phyloP scores from a whole-genome alignment of 2,113 vertebrate genomes.

The Microcebus tavaratra region DNA sequence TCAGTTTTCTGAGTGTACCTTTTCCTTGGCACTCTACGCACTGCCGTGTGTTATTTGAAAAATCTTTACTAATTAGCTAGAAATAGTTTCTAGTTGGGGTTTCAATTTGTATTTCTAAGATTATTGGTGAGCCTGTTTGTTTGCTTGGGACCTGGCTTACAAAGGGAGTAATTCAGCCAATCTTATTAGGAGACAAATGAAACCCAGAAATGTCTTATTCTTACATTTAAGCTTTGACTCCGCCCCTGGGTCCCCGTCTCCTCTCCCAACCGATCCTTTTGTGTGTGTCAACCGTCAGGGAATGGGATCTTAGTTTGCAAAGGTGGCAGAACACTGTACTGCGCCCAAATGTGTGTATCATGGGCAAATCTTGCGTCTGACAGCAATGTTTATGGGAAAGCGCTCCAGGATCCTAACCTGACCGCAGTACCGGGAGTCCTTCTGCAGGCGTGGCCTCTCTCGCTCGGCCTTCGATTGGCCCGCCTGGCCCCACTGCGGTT shows the following conservation, averaged over 20 bases:
- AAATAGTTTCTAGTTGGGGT: background rate
- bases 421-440: background rate
- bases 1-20: background rate
- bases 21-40: background rate
- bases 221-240: constrained; percentile 16
- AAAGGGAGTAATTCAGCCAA: background rate
- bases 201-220: background rate
- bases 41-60: background rate
- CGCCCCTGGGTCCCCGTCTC: background rate
- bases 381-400: background rate
- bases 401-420: rapidly evolving
- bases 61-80: background rate
- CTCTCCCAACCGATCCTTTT: background rate
- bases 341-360: background rate
- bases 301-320: background rate
- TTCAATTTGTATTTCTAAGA: background rate
- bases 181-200: background rate
- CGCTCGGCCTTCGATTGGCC: constrained; percentile 57
- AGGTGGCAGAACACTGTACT: background rate
- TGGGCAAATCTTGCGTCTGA: background rate
- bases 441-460: constrained; percentile 15
- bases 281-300: background rate
- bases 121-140: background rate
- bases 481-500: background rate
- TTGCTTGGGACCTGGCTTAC: background rate